Evolutionary conservation across 2,113 vertebrate genomes (phyloP), one percentile per base, ranked within the genome.

Genomic region (Xenopus laevis): DNA sequence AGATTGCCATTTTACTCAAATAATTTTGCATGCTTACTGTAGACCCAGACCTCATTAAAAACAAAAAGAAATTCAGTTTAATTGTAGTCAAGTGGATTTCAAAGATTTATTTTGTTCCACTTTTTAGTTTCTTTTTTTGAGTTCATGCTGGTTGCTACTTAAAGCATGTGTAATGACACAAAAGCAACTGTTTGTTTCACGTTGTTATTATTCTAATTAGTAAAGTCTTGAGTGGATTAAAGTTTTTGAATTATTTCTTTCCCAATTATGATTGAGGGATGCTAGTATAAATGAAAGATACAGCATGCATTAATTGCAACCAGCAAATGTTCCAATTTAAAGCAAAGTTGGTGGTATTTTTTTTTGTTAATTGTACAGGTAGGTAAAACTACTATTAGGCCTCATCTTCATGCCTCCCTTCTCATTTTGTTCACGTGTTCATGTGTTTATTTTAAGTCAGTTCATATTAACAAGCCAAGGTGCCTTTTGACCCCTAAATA

Each of bases 331-430:
- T 40, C 8, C 33, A 61, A 82, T 65, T 53, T 79, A 72, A 79
- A 70, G 18, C 78, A 81, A 52, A 80, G 78, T 50, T 55, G 52
- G 23, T 27, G 23, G 23, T n/a, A n/a, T 27, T 27, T 27, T 55
- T 55, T 55, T 55, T 4, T 40, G 82, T 87, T 83, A 89, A 84
- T 84, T 88, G 83, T 75, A 46, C 89, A 97, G 96, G 94, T 98
- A 98, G 93, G 94, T 97, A 90, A 87, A 82, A 78, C 90, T 89
- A 85, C 83, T 89, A 91, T 79, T 85, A 93, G 89, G 81, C 86
- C 87, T 92, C 83, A 85, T 90, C 87, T 88, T 83, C 88, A 83
- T 84, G 65, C 86, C 80, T 84, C 88, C 89, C 86, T 82, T 88
- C 92, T 84, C 85, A 86, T 90, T 85, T 86, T 85, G 79, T 87